Base-by-base conservation (phyloP, 35 echinoderm and acorn worm species). In the Ophiothrix spiculata region DNA sequence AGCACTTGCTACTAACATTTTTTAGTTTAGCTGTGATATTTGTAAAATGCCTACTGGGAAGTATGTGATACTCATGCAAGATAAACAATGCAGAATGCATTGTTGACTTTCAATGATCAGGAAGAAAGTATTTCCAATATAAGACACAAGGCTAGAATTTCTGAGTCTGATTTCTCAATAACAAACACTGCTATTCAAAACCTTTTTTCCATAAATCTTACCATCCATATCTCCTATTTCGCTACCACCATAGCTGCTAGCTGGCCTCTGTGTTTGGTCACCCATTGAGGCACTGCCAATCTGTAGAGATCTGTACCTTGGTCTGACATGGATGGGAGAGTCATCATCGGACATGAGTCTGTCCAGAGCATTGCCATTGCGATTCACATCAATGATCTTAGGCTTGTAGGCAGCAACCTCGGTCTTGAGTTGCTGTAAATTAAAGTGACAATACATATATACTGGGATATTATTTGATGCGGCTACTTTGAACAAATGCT, bases 221-320 rank as follows among this genome's bases (percentile, higher is more conserved):
- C 91, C 91, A 45, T 93, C 91, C 32, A 82, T 87, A 40, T 86
- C 87, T 2, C 89, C 86, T 1, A 81, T 69, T 36, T 95, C 89
- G 6, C 80, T 83, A 11, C 80, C 81, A 40, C 88, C 89, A 21
- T 86, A 75, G 4, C 83, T 35, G 25, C 85, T 54, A 29, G 80
- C 32, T 42, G 63, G 81, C 33, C 36, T 79, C 33, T 78, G 74
- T 1, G 39, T 75, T 77, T 31, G 46, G 12, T 80, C 85, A 41
- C 32, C 82, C 75, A 36, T 39, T 31, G 90, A 78, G 23, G 86
- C 63, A 1, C 87, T 87, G 3, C 94, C 94, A 31, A 97, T 84
- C 80, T 97, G 94, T 46, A 97, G 87, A n/a, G 96, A 99, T 38
- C 96, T 85, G 63, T 94, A 94, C 35, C 90, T 88, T 31, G 96